Percentiles rank a stretch among this genome's conserved stretches.
Conservation (phyloP, 2,113 vertebrate species). For the Mungos mungo region DNA sequence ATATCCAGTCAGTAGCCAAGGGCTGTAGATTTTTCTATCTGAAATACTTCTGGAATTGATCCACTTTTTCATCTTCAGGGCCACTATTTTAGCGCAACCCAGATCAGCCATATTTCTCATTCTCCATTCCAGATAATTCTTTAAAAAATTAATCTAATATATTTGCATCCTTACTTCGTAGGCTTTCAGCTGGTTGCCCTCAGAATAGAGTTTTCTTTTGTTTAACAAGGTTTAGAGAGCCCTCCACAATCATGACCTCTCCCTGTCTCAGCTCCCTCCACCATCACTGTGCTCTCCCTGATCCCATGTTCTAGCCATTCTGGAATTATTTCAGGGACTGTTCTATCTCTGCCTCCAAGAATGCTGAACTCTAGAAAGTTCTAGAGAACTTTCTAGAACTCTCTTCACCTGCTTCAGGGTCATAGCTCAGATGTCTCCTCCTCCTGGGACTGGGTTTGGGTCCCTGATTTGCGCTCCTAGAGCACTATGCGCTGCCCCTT, state of each 20-base stretch:
- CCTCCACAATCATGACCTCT: not conserved
- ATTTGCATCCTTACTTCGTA: not conserved
- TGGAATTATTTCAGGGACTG: not conserved
- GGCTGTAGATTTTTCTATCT: not conserved
- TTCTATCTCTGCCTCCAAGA: not conserved
- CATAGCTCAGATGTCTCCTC: not conserved
- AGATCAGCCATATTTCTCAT: not conserved
- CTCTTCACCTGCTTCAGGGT: not conserved
- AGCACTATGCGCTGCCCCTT: not conserved
- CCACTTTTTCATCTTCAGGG: not conserved
- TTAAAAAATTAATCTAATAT: not conserved
- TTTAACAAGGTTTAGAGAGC: not conserved
- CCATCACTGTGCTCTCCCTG: not conserved
- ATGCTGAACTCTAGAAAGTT: too few species aligned
- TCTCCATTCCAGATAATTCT: not conserved
- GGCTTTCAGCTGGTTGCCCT: not conserved
- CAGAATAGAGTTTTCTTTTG: not conserved
- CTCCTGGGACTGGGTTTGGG: not conserved
- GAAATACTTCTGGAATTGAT: not conserved
- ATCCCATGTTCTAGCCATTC: accelerated
- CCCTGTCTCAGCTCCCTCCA: not conserved
- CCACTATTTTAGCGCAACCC: not conserved
- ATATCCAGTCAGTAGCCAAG: not conserved
- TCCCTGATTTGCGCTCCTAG: not conserved
- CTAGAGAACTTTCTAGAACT: not conserved